Percentiles rank a stretch among this genome's conserved stretches.
Evolutionary conservation across 2,113 vertebrate species (phyloP).

Genomic region (Pituophis catenifer): DNA sequence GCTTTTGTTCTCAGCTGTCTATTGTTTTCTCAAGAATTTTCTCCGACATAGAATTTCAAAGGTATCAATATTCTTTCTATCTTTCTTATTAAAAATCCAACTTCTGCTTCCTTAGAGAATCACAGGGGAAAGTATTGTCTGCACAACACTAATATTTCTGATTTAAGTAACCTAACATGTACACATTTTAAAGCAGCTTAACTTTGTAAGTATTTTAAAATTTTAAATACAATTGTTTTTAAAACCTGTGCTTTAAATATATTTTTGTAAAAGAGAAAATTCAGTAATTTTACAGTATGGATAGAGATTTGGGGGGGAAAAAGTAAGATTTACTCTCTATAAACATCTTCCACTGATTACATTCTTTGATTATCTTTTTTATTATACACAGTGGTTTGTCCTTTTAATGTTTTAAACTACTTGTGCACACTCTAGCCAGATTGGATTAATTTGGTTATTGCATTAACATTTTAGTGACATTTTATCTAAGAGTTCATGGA

Average conservation of each 20-base stretch:
- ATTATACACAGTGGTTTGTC: conserved; percentile 70
- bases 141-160: background rate
- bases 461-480: conserved; percentile 74
- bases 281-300: background rate
- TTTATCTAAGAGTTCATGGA: conserved; percentile 74
- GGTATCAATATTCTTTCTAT: background rate
- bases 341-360: conserved; percentile 44
- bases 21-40: background rate
- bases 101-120: background rate
- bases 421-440: conserved; percentile 62
- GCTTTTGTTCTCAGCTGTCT: background rate
- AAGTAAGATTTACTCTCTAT: background rate
- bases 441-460: conserved; percentile 72
- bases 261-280: background rate
- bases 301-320: background rate
- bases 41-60: background rate
- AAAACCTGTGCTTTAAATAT: background rate
- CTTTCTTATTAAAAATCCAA: background rate
- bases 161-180: background rate
- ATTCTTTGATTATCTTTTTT: conserved; percentile 65
- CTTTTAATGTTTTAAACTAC: conserved; percentile 72
- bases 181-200: background rate
- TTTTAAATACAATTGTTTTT: background rate
- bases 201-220: background rate
- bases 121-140: background rate